phyloP scores from a whole-genome alignment of 2,888 invertebrate genomes.

The Hirtodrosophila trivittata region DNA sequence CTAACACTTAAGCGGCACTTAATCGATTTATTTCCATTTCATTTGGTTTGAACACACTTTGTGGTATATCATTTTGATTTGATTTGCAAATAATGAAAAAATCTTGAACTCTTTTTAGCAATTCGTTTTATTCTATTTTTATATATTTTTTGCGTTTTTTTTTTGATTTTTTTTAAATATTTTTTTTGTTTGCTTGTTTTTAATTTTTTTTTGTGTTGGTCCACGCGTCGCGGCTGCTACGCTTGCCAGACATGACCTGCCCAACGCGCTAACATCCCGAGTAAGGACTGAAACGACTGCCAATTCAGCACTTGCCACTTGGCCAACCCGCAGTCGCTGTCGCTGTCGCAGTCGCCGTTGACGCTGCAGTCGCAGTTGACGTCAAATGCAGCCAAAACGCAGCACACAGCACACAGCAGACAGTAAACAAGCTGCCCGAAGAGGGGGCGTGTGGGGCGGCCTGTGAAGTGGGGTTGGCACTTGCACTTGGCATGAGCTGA shows the following conservation, averaged over 20 bases:
- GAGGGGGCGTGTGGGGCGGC: conserved; percentile 15
- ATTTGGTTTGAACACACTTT: conserved; percentile 61
- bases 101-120: conserved; percentile 13
- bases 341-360: conserved; percentile 31
- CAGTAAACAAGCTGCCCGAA: conserved; percentile 59
- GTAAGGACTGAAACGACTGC: conserved; percentile 83
- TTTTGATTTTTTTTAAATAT: conserved; percentile 6
- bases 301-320: conserved; percentile 54
- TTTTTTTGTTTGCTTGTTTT: conserved; percentile 19
- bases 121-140: conserved; percentile 25
- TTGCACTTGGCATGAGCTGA: conserved; percentile 74
- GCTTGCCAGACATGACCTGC: conserved; percentile 84
- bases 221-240: conserved; percentile 65
- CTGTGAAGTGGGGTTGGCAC: conserved; percentile 57
- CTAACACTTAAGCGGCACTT: conserved; percentile 50
- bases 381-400: conserved; percentile 40
- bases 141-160: conserved; percentile 20
- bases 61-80: conserved; percentile 50
- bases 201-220: conserved; percentile 52
- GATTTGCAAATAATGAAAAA: background rate
- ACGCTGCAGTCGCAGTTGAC: conserved; percentile 29
- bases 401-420: conserved; percentile 44
- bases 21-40: conserved; percentile 36
- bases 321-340: conserved; percentile 32
- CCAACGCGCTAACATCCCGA: conserved; percentile 84